Evolutionary conservation across 2,888 invertebrate genomes (phyloP).

Genomic region (Molanna angustata): DNA sequence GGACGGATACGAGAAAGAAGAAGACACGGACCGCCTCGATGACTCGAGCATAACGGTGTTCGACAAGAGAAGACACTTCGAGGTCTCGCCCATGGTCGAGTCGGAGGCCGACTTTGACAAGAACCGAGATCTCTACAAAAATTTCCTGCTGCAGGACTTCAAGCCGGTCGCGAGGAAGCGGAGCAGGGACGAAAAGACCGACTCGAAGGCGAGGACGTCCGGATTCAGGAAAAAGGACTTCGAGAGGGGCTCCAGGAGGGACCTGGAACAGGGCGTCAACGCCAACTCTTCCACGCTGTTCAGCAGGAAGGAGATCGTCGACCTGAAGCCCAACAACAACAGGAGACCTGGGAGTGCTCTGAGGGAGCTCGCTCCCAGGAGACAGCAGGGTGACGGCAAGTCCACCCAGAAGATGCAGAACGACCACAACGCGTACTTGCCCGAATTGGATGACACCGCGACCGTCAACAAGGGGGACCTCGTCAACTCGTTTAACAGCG

Average conservation of each 20-base stretch:
- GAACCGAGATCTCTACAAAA: too few relatives aligned
- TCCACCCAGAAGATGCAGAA: slow-evolving; percentile 25
- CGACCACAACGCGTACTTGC: slow-evolving; percentile 19
- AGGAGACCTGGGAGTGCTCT: slow-evolving; percentile 19
- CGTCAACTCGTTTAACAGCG: slow-evolving; percentile 35
- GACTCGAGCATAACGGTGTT: slow-evolving; percentile 23
- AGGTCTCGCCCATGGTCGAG: slow-evolving; percentile 20
- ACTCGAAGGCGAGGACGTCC: background rate
- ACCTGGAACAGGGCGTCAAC: slow-evolving; percentile 5
- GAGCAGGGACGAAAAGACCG: slow-evolving; percentile 1
- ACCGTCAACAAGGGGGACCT: slow-evolving; percentile 45
- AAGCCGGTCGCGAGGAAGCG: slow-evolving; percentile 15
- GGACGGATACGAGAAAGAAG: slow-evolving; percentile 1
- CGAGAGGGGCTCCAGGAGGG: slow-evolving; percentile 3
- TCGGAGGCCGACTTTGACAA: slow-evolving; percentile 13
- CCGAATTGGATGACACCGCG: slow-evolving; percentile 35
- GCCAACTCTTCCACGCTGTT: slow-evolving; percentile 1
- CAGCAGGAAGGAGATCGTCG: slow-evolving; percentile 16
- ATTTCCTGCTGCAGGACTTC: too few relatives aligned
- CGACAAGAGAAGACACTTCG: slow-evolving; percentile 26
- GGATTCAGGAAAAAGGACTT: slow-evolving; percentile 3
- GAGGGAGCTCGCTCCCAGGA: slow-evolving; percentile 23
- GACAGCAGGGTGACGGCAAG: slow-evolving; percentile 16
- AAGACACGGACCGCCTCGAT: background rate
- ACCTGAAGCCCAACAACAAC: slow-evolving; percentile 6